Base-by-base conservation (phyloP, 2,113 vertebrate species). In the Nannospalax galili region DNA sequence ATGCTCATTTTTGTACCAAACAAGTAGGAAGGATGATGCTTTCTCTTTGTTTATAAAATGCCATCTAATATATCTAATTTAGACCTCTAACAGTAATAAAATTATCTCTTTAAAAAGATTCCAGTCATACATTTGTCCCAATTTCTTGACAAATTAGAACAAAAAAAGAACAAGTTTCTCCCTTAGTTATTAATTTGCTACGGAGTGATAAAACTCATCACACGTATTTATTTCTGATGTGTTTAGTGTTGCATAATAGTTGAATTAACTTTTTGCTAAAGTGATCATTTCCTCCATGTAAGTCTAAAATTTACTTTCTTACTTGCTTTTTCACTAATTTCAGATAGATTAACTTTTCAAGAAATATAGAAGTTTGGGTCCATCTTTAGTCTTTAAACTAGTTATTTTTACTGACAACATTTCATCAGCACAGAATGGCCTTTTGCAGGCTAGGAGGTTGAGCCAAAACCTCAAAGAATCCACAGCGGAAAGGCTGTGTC, bases 381-480 rank as follows among this genome's bases (percentile, higher is more conserved):
- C 58, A 73, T 60, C 81, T 96, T 95, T 95, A 45, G 91, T 64
- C 2, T 92, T 97, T 67, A 32, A 93, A 82, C 69, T n/a, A 48
- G 56, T 6, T 92, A 26, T 90, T 35, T 85, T 26, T 94, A 22
- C 30, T 16, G 35, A 35, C 35, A 14, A 7, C 74, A 48, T 96
- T 95, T 97, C 69, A 77, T 88, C 81, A 90, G 2, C 67, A 81
- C 64, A 96, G 4, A 0, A 5, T 65, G 40, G 69, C 56, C 40
- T 77, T 88, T 93, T 88, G 30, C 58, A 42, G 64, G 64, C 30
- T 93, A 45, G 70, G 45, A 37, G 42, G 19, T 19, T 73, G 64
- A 94, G n/a, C 35, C 20, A 8, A 73, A 87, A 8, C 24, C n/a
- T 52, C 22, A 32, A 62, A 91, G 73, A 75, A n/a, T 56, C 5